These are phyloP conservation scores for Polypedilum pembai DNA, from an alignment of 1,140 invertebrate species.

Conservation along the genomic window DNA sequence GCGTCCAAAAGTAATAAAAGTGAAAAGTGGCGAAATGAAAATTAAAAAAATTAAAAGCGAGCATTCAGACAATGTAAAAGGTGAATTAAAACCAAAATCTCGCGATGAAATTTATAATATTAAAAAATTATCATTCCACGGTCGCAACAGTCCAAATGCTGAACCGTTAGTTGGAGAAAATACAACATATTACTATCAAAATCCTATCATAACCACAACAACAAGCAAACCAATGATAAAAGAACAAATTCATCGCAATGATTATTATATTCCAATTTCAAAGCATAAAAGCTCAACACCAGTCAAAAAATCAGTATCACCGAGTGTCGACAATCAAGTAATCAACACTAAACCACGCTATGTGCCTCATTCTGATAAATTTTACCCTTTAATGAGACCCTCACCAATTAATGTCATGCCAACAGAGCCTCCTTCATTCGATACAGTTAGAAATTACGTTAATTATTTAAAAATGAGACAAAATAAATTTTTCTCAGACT, in stretches of 20 bases:
- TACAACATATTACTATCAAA: neutral
- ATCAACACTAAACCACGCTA: neutral
- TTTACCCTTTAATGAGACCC: neutral
- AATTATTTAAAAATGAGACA: conserved; percentile 1
- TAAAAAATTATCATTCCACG: neutral
- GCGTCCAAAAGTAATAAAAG: conserved; percentile 2
- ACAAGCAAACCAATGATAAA: neutral
- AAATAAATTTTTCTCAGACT: neutral
- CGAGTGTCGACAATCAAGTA: neutral
- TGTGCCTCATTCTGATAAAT: neutral
- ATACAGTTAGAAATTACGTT: neutral
- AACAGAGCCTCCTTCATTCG: neutral
- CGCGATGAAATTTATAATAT: neutral
- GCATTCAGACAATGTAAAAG: neutral
- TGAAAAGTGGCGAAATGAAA: neutral
- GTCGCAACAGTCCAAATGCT: neutral
- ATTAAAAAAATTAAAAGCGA: neutral
- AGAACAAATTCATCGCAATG: neutral
- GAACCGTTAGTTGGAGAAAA: neutral
- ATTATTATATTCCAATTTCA: neutral
- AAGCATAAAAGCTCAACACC: neutral
- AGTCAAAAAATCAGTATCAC: neutral
- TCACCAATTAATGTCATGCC: conserved; percentile 14
- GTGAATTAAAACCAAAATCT: neutral
- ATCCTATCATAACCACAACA: neutral